These are phyloP conservation scores for Drosophila stalkeri DNA, from an alignment of 2,888 invertebrate genomes.

Conservation along the genomic window DNA sequence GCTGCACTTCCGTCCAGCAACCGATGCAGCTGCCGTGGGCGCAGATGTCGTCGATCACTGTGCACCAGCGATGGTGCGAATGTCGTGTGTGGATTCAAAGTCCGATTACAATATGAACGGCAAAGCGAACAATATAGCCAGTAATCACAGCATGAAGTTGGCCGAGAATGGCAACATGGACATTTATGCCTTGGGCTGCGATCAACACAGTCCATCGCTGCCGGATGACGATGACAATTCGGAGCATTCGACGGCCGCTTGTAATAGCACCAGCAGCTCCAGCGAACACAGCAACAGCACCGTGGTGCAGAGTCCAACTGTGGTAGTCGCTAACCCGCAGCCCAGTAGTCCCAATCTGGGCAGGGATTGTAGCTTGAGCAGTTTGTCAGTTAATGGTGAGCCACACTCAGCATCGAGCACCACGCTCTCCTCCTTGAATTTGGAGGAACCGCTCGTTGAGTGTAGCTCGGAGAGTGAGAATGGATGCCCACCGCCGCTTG, in stretches of 20 bases:
- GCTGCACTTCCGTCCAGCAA: slow-evolving; percentile 67
- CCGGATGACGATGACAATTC: slow-evolving; percentile 81
- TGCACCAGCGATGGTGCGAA: slow-evolving; percentile 60
- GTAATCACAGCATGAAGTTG: slow-evolving; percentile 7
- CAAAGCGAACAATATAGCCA: slow-evolving; percentile 27
- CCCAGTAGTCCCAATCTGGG: slow-evolving; percentile 62
- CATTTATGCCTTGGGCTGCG: slow-evolving; percentile 31
- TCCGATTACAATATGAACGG: slow-evolving; percentile 83
- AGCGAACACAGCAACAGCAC: slow-evolving; percentile 84
- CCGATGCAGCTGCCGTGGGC: slow-evolving; percentile 37
- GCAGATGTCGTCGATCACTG: slow-evolving; percentile 77
- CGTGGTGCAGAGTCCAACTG: slow-evolving; percentile 80
- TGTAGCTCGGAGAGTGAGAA: slow-evolving; percentile 33
- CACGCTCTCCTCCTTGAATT: slow-evolving; percentile 27
- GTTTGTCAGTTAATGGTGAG: slow-evolving; percentile 6
- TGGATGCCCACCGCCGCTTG: slow-evolving; percentile 45
- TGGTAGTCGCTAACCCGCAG: slow-evolving; percentile 33
- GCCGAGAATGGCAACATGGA: slow-evolving; percentile 77
- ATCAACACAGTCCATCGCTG: slow-evolving; percentile 23
- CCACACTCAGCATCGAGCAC: slow-evolving; percentile 15
- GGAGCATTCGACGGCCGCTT: slow-evolving; percentile 81
- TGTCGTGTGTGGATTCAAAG: slow-evolving; percentile 46
- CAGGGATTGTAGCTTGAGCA: slow-evolving; percentile 11
- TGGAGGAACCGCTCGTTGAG: slow-evolving; percentile 52
- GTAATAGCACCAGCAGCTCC: slow-evolving; percentile 83